Percentiles rank a stretch among this genome's conserved stretches.
Evolutionary conservation across 2,113 vertebrate species (phyloP).

Genomic region (Pontoporia blainvillei): DNA sequence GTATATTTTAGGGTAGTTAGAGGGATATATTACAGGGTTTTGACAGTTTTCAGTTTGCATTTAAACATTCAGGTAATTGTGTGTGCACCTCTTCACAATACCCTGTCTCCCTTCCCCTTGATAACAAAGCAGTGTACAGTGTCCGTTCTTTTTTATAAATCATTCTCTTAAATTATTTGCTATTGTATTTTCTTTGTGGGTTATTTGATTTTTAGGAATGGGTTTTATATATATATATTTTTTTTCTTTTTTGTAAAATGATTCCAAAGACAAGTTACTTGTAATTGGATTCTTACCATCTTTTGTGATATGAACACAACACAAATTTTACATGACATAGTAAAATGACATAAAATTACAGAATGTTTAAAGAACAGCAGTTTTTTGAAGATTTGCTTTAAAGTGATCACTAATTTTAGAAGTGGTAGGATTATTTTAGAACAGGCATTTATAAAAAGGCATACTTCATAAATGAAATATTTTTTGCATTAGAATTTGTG

Average conservation of each 20-base stretch:
- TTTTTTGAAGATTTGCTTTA: slow-evolving; percentile 23
- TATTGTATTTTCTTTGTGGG: not conserved
- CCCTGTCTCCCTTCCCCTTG: not conserved
- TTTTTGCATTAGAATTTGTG: not conserved
- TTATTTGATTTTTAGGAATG: slow-evolving; percentile 32
- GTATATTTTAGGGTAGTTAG: not conserved
- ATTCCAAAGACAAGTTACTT: not conserved
- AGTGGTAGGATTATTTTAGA: not conserved
- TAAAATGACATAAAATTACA: slow-evolving; percentile 31
- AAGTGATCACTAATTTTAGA: not conserved
- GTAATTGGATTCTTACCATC: not conserved
- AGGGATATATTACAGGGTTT: not conserved
- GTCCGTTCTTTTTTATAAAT: not conserved
- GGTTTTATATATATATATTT: not conserved
- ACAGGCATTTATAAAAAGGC: not conserved
- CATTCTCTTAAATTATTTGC: not conserved
- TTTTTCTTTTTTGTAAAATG: not conserved
- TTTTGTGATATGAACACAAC: not conserved
- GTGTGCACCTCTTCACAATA: not conserved
- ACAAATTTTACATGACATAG: not conserved
- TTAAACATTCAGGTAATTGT: not conserved
- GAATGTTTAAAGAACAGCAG: not conserved
- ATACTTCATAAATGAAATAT: not conserved
- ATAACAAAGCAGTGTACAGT: not conserved
- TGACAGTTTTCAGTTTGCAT: not conserved